phyloP scores from a whole-genome alignment of 2,888 invertebrate species.

The Scaptomyza polygonia region DNA sequence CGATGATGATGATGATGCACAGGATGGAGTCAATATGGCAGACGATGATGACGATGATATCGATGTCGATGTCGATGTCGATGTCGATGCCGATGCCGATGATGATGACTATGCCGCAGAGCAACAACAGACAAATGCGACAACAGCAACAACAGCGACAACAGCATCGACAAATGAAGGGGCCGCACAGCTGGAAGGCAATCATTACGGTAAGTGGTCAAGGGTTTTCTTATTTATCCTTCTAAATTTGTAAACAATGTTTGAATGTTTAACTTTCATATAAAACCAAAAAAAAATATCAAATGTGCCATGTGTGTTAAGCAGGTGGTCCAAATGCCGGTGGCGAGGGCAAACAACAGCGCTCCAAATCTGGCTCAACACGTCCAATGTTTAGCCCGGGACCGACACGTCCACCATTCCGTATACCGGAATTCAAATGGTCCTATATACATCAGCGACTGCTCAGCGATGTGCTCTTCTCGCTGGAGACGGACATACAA shows the following conservation, averaged over 20 bases:
- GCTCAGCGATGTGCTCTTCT: constrained; percentile 97
- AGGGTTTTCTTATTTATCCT: not conserved
- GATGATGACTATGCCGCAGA: constrained; percentile 84
- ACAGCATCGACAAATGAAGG: constrained; percentile 86
- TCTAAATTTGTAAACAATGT: too few relatives aligned
- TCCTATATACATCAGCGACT: constrained; percentile 98
- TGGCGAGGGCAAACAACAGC: constrained; percentile 64
- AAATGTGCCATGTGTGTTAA: not conserved
- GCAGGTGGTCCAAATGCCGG: constrained; percentile 13
- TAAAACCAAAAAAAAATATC: too few relatives aligned
- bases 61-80: too few relatives aligned
- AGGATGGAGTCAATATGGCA: constrained; percentile 36
- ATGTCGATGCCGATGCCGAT: constrained; percentile 37
- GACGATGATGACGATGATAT: constrained; percentile 57
- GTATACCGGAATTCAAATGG: constrained; percentile 99
- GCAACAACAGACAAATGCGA: constrained; percentile 78
- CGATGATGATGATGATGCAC: constrained; percentile 57
- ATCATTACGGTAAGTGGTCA: constrained; percentile 90
- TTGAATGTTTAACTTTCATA: too few relatives aligned
- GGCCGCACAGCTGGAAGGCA: constrained; percentile 93
- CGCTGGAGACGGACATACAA: constrained; percentile 98
- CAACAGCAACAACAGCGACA: constrained; percentile 8
- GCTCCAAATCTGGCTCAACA: constrained; percentile 87
- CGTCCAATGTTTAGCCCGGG: constrained; percentile 97
- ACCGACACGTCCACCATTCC: constrained; percentile 96